These are phyloP conservation scores for Lithophane semibrunnea DNA, from an alignment of 2,888 invertebrate genomes.

Conservation along the genomic window DNA sequence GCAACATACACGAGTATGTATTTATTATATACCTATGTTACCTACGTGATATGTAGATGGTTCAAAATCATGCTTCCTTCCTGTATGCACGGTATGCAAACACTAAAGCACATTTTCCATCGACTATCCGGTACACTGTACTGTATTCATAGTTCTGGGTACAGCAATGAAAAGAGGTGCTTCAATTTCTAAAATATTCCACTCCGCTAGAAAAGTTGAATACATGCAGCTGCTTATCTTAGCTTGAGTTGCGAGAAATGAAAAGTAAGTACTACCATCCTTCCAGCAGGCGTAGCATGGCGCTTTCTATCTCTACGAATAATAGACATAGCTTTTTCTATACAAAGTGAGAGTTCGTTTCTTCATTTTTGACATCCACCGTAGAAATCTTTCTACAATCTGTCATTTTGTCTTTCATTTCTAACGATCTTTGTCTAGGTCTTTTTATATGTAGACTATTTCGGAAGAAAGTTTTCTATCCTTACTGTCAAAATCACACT, in stretches of 20 bases:
- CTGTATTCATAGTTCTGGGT: neutral
- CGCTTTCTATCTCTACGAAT: no score
- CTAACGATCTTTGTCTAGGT: no score
- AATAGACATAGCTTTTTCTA: no score
- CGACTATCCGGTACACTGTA: neutral
- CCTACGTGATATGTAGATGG: neutral
- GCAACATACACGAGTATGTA: conserved; percentile 20
- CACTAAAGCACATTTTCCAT: neutral
- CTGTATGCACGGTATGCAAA: neutral
- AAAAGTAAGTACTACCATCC: neutral
- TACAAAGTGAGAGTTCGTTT: no score
- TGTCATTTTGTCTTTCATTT: no score
- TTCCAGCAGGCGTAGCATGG: no score
- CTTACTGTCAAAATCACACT: no score
- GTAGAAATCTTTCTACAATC: no score
- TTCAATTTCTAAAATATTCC: neutral
- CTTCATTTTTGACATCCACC: no score
- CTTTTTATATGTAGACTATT: no score
- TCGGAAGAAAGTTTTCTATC: no score
- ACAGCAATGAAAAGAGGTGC: neutral
- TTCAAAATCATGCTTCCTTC: neutral
- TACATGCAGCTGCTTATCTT: neutral
- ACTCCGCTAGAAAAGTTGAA: neutral
- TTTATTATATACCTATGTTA: conserved; percentile 15
- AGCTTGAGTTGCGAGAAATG: neutral